These are phyloP conservation scores for Amphipyra berbera DNA, from an alignment of 2,888 invertebrate species.

Conservation along the genomic window DNA sequence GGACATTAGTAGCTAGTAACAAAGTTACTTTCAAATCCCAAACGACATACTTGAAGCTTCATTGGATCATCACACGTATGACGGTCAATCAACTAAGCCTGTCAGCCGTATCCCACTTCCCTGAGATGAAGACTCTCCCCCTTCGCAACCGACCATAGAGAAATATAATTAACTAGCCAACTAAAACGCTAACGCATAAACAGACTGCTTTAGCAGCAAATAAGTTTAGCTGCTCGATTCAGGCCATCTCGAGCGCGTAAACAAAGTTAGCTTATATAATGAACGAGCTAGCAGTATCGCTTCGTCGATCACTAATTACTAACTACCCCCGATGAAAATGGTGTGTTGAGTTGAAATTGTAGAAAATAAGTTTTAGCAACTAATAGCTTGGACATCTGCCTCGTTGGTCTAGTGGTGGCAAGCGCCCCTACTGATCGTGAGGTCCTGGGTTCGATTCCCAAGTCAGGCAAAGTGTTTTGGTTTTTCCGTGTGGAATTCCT, in stretches of 20 bases:
- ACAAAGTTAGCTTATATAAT: constrained; percentile 30
- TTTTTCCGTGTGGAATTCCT: too few relatives aligned
- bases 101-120: too few relatives aligned
- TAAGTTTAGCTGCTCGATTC: constrained; percentile 24
- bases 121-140: too few relatives aligned
- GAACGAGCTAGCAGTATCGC: constrained; percentile 16
- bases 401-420: too few relatives aligned
- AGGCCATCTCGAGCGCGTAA: constrained; percentile 14
- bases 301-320: constrained; percentile 15
- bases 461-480: too few relatives aligned
- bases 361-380: background rate
- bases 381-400: background rate
- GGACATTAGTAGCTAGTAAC: too few relatives aligned
- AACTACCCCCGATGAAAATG: constrained; percentile 2
- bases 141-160: background rate
- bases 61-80: too few relatives aligned
- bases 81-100: too few relatives aligned
- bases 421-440: too few relatives aligned
- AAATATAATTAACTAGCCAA: constrained; percentile 22
- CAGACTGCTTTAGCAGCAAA: constrained; percentile 12
- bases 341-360: background rate
- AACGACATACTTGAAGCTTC: too few relatives aligned
- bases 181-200: constrained; percentile 12
- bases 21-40: too few relatives aligned
- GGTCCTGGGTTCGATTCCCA: too few relatives aligned